Evolutionary conservation across 2,888 invertebrate species (phyloP), one percentile per base, ranked within the genome.

Genomic region (Mycalesis mineus): DNA sequence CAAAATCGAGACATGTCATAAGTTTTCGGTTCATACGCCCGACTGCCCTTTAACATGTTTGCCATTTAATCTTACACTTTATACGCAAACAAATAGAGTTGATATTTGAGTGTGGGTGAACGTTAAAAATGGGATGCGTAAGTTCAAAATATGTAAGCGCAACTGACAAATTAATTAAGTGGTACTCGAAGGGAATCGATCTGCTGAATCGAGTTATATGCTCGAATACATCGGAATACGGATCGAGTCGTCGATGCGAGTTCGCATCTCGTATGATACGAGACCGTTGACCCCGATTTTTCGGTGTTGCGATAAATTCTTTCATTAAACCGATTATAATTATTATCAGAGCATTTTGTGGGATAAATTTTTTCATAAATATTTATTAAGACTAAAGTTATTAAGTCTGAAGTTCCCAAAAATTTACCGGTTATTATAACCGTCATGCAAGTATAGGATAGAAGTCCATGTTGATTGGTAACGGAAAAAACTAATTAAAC

Each of bases 101-200:
- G 6, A 58, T 45, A 60, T 49, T 65, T 0, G 37, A 17, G 22
- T 51, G 56, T 9, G 6, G 9, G 1, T 15, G 13, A 29, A 31
- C 8, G 29, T 11, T 9, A 44, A 60, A 61, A 56, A 59, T 63
- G 59, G 60, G 61, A 61, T 65, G 60, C 55, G 60, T 60, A 56
- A 47, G 62, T 57, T 60, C 61, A 61, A 70, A 71, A 67, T 64
- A 65, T 64, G 62, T 65, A 63, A 65, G 55, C 63, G 71, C 66
- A 69, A 67, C 75, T 75, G 75, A 77, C 76, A 82, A 84, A 82
- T 84, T 84, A 84, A 85, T 85, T 80, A 83, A 82, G 79, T 75
- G 74, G 73, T 77, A 77, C 72, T 75, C 70, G 73, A 73, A 76
- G 71, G 73, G 76, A 80, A 84, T 87, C 82, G 82, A 81, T 78